Evolutionary conservation across 2,113 vertebrate genomes (phyloP).

Genomic region (Donacobius atricapilla): DNA sequence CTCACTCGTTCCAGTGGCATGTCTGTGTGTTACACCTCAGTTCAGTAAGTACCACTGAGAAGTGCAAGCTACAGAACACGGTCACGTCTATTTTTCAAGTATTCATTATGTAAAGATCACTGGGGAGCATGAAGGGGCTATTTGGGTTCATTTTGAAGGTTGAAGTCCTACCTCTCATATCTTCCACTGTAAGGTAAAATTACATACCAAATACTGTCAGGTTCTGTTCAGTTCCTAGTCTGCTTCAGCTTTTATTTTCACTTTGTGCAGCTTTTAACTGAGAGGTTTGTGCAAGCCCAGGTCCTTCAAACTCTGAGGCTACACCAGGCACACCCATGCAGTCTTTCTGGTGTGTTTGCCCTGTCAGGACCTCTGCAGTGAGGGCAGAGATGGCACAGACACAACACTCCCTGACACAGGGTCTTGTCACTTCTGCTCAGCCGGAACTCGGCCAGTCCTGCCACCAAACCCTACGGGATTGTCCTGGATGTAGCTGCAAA

Average conservation of each 20-base stretch:
- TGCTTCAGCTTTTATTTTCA: not conserved
- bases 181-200: not conserved
- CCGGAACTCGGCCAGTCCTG: not conserved
- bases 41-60: not conserved
- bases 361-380: not conserved
- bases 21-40: not conserved
- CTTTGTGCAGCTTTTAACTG: not conserved
- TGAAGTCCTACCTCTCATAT: not conserved
- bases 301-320: not conserved
- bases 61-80: not conserved
- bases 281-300: not conserved
- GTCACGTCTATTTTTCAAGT: not conserved
- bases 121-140: not conserved
- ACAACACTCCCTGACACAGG: fast-evolving
- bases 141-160: not conserved
- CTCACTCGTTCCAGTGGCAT: not conserved
- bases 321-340: not conserved
- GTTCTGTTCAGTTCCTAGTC: not conserved
- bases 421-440: not conserved
- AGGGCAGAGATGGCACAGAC: not conserved
- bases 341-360: not conserved
- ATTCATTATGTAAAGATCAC: not conserved
- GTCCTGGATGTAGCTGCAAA: not conserved
- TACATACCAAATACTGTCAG: not conserved
- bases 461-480: not conserved